Evolutionary conservation across 2,888 invertebrate species (phyloP).

Genomic region (Globia sparganii): DNA sequence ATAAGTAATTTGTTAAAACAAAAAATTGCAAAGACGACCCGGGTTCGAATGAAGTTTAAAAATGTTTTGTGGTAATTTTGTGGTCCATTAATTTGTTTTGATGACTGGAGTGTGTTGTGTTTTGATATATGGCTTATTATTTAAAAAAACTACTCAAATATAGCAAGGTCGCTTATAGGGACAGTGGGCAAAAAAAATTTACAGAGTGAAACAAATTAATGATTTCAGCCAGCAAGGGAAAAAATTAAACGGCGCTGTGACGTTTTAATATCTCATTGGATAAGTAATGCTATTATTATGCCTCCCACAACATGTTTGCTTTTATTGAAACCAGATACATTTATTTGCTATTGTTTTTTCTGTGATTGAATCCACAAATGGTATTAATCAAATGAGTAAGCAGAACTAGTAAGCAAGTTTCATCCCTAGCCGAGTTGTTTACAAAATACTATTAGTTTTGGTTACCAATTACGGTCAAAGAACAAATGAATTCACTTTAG

Average conservation of each 20-base stretch:
- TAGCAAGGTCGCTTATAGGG: background rate
- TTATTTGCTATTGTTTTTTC: background rate
- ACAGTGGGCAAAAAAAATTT: background rate
- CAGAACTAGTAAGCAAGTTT: constrained; percentile 1
- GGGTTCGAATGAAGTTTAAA: constrained; percentile 34
- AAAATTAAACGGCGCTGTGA: background rate
- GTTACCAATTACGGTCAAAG: background rate
- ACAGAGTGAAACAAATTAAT: background rate
- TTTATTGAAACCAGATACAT: constrained; percentile 13
- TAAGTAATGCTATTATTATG: background rate
- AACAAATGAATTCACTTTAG: background rate
- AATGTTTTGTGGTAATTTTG: constrained; percentile 29
- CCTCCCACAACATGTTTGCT: background rate
- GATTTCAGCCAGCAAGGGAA: background rate
- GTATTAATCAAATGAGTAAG: background rate
- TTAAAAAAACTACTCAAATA: background rate
- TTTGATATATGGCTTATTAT: constrained; percentile 21
- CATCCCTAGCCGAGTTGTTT: background rate
- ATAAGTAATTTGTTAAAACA: constrained; percentile 24
- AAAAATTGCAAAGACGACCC: constrained; percentile 22
- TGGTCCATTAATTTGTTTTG: constrained; percentile 11
- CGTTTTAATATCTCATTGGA: background rate
- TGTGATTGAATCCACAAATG: background rate
- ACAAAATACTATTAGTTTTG: background rate
- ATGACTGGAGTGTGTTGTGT: constrained; percentile 3